Base-by-base conservation (phyloP, 2,888 invertebrate genomes). In the Carabus problematicus region DNA sequence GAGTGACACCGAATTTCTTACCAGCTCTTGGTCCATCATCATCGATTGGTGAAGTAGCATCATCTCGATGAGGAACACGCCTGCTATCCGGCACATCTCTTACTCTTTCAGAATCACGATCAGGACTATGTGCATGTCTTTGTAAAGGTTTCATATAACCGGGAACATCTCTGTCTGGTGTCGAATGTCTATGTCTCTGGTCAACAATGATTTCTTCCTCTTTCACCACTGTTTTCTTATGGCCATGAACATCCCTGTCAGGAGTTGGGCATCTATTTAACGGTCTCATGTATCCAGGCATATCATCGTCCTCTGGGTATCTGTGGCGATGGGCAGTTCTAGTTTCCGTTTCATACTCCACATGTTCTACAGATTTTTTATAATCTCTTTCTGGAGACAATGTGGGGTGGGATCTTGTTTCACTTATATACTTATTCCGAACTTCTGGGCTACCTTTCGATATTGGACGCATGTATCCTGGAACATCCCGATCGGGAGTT, bases 1-100 rank as follows among this genome's bases (percentile, higher is more conserved):
- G 81, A 60, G 89, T 89, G 7, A 91, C 87, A 41, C 91, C 91
- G 76, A 91, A 91, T 76, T 90, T 91, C 1, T 87, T 73, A 75
- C 79, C 18, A 68, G 76, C 70, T 56, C 75, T 71, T 77, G 77
- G 72, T 77, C 80, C 76, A 69, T 77, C 74, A 45, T 68, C 68
- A 40, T 29, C 6, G 8, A 29, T 16, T 19, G 16, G 43, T 39
- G 40, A 16, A 52, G 40, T 14, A 29, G 19, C 18, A 8, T 70
- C 59, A 6, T 14, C 12, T 19, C 29, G n/a, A 40, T 55, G 9
- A 39, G 3, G 18, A 8, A 58, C 63, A 29, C 59, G 43, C 29
- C 55, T 56, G 9, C 55, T 54, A 56, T 55, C 52, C n/a, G 58
- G 67, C 9, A 18, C 40, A 19, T 68, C 40, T 14, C 61, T 60